A percentile compares a stretch with the other conserved stretches of the same genome.
Conservation (phyloP, 1,140 invertebrate genomes). For the Saccostrea glomerata region DNA sequence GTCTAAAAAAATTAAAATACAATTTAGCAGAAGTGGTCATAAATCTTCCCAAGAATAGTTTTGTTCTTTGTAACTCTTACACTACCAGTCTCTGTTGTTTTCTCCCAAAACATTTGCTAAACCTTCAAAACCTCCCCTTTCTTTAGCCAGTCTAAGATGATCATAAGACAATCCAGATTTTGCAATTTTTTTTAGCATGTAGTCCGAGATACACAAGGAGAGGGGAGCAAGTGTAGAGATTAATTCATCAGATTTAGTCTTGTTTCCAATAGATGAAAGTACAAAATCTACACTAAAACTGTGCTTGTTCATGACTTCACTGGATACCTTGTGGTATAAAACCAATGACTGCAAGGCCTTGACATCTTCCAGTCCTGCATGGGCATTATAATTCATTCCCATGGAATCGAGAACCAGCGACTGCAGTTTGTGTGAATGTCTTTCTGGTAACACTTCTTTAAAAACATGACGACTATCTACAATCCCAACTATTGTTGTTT, state of each 20-base stretch:
- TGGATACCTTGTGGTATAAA: not conserved
- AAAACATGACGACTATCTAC: not conserved
- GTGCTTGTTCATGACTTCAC: not conserved
- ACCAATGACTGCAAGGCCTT: slow-evolving; percentile 9
- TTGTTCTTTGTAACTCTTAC: no score
- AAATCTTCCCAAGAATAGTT: no score
- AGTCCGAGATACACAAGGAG: no score
- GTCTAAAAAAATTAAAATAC: no score
- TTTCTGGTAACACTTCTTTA: not conserved
- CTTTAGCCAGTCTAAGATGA: no score
- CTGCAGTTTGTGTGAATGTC: not conserved
- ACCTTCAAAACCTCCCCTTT: no score
- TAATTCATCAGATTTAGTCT: not conserved
- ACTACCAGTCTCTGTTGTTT: no score
- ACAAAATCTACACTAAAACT: not conserved
- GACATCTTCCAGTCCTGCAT: not conserved
- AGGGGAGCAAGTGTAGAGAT: no score
- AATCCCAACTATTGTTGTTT: not conserved
- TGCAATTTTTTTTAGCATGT: no score
- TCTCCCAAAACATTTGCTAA: no score
- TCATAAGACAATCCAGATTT: no score
- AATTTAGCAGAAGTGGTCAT: no score
- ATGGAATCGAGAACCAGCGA: not conserved
- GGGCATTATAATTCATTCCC: not conserved
- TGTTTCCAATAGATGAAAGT: not conserved